These are phyloP conservation scores for Enteromius thamalakanensis DNA, from an alignment of 2,797 vertebrate genomes.

Conservation along the genomic window DNA sequence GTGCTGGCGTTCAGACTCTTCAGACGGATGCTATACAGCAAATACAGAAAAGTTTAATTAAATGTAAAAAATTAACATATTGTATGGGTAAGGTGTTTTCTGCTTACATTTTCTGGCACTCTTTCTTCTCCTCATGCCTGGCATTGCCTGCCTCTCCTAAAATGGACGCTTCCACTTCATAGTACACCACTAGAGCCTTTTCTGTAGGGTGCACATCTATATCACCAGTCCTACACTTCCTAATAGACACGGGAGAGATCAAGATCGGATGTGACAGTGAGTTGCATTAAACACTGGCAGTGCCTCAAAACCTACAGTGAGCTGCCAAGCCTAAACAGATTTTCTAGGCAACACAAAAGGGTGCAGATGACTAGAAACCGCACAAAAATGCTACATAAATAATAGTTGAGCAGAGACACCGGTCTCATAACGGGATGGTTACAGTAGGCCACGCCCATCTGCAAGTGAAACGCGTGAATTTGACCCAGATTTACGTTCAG, in stretches of 20 bases:
- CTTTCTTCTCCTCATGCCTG: conserved; percentile 87
- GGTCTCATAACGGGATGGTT: conserved; percentile 16
- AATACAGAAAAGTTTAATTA: not conserved
- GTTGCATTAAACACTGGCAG: not conserved
- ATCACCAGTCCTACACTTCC: conserved; percentile 89
- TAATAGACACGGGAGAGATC: conserved; percentile 58
- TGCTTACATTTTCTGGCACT: conserved; percentile 93
- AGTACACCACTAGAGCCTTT: conserved; percentile 91
- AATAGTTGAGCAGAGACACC: not conserved
- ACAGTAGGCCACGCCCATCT: conserved; percentile 44
- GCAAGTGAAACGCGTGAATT: not conserved
- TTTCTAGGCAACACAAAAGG: not conserved
- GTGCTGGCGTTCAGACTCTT: conserved; percentile 90
- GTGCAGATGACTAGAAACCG: not conserved
- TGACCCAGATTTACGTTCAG: conserved; percentile 31
- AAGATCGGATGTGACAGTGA: not conserved
- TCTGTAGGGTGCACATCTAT: conserved; percentile 93
- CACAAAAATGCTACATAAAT: conserved; percentile 22
- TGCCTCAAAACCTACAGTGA: not conserved
- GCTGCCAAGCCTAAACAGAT: not conserved
- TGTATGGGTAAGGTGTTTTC: not conserved
- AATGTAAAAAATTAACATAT: not conserved
- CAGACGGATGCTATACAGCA: conserved; percentile 83
- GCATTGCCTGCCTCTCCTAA: conserved; percentile 86
- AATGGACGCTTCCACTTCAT: conserved; percentile 92